These are phyloP conservation scores for Lasiurus borealis DNA, from an alignment of 2,113 vertebrate genomes.

Conservation along the genomic window DNA sequence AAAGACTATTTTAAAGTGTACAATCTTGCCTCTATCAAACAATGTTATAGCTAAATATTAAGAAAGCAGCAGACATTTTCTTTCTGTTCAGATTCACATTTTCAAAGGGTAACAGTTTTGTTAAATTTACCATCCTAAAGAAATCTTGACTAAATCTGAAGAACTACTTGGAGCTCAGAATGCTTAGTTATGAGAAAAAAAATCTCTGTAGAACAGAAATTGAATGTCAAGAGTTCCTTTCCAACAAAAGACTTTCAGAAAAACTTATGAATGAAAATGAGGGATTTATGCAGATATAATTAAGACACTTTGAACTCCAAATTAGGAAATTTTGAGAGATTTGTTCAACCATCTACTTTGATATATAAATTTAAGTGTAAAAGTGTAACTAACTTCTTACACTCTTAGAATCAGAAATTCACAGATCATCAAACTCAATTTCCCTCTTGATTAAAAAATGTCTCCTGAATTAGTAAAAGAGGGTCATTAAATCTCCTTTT, in stretches of 20 bases:
- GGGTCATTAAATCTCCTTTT: not conserved
- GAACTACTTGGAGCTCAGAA: constrained; percentile 33
- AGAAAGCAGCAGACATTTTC: constrained; percentile 48
- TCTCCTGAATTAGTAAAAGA: not conserved
- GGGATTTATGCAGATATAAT: constrained; percentile 24
- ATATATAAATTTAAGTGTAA: constrained; percentile 38
- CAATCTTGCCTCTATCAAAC: not conserved
- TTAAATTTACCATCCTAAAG: constrained; percentile 44
- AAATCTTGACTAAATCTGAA: constrained; percentile 30
- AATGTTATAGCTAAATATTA: constrained; percentile 26
- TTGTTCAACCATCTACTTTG: constrained; percentile 19
- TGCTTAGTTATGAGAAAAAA: constrained; percentile 47
- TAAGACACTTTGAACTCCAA: not conserved
- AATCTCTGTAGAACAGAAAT: constrained; percentile 43
- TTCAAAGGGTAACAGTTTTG: constrained; percentile 69
- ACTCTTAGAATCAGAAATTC: not conserved
- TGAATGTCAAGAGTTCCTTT: constrained; percentile 21
- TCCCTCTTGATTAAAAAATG: constrained; percentile 44
- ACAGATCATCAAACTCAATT: not conserved
- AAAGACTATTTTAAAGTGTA: not conserved
- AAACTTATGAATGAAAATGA: constrained; percentile 16
- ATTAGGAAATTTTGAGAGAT: constrained; percentile 34
- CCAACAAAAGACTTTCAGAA: constrained; percentile 24
- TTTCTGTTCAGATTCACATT: constrained; percentile 59
- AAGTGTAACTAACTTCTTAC: constrained; percentile 28